phyloP scores from a whole-genome alignment of 2,797 vertebrate species.

The Chaenodraco wilsoni region DNA sequence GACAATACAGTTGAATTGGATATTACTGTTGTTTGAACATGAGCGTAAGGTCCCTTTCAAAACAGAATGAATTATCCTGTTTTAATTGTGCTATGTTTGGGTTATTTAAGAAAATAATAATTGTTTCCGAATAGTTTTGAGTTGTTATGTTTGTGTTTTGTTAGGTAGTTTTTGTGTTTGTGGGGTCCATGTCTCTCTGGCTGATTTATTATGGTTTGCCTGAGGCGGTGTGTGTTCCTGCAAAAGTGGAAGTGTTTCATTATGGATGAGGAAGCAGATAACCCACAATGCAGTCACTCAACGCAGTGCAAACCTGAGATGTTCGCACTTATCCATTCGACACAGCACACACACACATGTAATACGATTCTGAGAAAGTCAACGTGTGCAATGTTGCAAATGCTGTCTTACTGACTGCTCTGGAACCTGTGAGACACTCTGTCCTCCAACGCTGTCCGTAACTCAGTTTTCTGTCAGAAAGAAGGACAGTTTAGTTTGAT shows the following conservation, averaged over 20 bases:
- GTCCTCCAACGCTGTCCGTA: slow-evolving; percentile 69
- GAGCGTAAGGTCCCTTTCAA: too few species aligned
- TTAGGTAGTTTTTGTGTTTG: not conserved
- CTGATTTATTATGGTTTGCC: slow-evolving; percentile 43
- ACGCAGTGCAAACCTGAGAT: slow-evolving; percentile 56
- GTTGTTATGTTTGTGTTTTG: too few species aligned
- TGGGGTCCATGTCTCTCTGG: slow-evolving; percentile 45
- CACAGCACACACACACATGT: slow-evolving; percentile 25
- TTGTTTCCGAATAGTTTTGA: too few species aligned
- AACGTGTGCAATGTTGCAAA: not conserved
- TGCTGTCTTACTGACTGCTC: slow-evolving; percentile 73
- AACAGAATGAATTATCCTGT: too few species aligned
- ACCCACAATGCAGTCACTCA: slow-evolving; percentile 47
- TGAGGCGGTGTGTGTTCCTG: slow-evolving; percentile 63
- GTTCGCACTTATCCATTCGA: slow-evolving; percentile 42
- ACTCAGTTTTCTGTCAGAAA: slow-evolving; percentile 72
- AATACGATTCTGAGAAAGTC: slow-evolving; percentile 30
- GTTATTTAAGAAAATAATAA: not conserved
- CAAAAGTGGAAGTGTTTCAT: slow-evolving; percentile 67
- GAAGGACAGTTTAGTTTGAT: not conserved
- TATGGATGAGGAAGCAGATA: slow-evolving; percentile 69
- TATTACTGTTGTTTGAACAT: too few species aligned
- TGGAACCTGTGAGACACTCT: slow-evolving; percentile 77
- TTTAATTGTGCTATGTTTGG: too few species aligned
- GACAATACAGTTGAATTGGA: too few species aligned